These are phyloP conservation scores for Poeciliopsis paucimaculata DNA, from an alignment of 2,797 vertebrate species.

Conservation along the genomic window DNA sequence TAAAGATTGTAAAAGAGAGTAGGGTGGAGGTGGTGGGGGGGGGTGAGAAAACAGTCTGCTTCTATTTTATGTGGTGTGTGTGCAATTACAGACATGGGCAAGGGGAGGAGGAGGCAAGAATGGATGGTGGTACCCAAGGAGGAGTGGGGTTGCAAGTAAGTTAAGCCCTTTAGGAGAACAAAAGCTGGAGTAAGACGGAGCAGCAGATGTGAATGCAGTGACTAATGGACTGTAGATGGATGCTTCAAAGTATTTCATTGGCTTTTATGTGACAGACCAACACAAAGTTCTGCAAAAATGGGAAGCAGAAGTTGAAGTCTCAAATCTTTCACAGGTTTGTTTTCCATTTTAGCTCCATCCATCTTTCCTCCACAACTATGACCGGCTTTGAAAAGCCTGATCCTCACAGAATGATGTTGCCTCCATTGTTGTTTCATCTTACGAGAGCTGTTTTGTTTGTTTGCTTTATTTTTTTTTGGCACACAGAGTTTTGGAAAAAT, in stretches of 20 bases:
- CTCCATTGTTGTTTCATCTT: not conserved
- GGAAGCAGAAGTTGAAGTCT: not conserved
- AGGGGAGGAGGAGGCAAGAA: constrained; percentile 24
- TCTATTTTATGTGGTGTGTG: constrained; percentile 81
- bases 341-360: not conserved
- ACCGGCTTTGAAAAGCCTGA: not conserved
- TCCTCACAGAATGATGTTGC: not conserved
- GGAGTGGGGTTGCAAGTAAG: constrained; percentile 48
- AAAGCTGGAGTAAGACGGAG: constrained; percentile 16
- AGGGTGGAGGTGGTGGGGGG: constrained; percentile 1
- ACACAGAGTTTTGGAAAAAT: not conserved
- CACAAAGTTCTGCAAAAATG: not conserved
- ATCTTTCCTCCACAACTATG: not conserved
- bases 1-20: constrained; percentile 27
- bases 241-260: not conserved
- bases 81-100: constrained; percentile 77
- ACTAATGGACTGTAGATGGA: not conserved
- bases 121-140: constrained; percentile 35
- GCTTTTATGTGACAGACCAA: not conserved
- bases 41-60: constrained; percentile 81
- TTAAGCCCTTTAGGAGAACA: constrained; percentile 37
- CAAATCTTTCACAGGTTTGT: not conserved
- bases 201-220: not conserved
- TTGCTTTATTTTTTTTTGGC: not conserved
- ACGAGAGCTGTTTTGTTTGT: not conserved